Conservation (phyloP, 2,113 vertebrate genomes). For the Delphinus delphis region DNA sequence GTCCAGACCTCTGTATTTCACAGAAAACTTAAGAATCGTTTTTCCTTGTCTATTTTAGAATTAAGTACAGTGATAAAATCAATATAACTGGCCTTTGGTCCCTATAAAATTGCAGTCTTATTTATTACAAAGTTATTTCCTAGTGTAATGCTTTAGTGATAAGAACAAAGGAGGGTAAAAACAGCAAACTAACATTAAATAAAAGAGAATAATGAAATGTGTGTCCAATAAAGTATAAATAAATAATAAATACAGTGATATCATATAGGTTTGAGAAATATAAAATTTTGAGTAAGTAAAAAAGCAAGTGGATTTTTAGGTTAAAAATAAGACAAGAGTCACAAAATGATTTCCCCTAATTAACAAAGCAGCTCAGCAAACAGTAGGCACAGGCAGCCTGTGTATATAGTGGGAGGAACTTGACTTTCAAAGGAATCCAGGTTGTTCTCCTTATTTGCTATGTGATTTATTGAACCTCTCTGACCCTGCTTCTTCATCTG, state of each 20-base stretch:
- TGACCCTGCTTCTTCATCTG: not conserved
- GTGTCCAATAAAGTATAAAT: not conserved
- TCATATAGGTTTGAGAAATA: not conserved
- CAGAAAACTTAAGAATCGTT: not conserved
- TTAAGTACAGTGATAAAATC: not conserved
- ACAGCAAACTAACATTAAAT: not conserved
- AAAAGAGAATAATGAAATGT: not conserved
- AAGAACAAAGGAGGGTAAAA: not conserved
- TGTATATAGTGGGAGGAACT: too few relatives aligned
- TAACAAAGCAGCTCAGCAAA: not conserved
- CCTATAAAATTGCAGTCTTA: not conserved
- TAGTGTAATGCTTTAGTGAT: not conserved
- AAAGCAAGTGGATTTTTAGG: not conserved
- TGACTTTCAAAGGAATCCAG: not conserved
- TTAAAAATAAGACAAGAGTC: not conserved
- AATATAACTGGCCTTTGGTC: not conserved
- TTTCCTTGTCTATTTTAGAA: slow-evolving; percentile 28
- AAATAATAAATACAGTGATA: not conserved
- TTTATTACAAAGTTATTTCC: slow-evolving; percentile 10
- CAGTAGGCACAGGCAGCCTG: not conserved
- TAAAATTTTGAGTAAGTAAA: not conserved
- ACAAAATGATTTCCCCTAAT: not conserved
- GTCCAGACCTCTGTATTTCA: not conserved
- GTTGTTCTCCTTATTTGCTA: not conserved
- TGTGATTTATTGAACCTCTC: not conserved